Percentiles rank a stretch among this genome's conserved stretches.
Conservation (phyloP, 2,113 vertebrate species). For the Lipotes vexillifer region DNA sequence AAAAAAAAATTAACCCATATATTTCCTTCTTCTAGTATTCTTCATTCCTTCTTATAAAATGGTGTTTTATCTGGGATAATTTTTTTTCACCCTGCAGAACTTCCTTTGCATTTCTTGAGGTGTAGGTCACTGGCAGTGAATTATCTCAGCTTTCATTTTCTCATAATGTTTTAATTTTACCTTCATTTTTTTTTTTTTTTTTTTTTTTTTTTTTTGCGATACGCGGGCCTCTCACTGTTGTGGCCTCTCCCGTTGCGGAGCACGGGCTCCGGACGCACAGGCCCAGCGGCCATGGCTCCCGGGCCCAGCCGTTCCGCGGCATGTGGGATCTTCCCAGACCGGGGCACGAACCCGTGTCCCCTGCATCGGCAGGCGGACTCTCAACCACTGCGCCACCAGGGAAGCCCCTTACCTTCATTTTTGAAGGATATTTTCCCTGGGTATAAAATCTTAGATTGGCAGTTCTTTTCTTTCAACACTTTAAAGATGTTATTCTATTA, state of each 20-base stretch:
- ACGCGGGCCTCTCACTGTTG: no score
- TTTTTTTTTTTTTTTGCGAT: no score
- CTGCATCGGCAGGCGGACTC: no score
- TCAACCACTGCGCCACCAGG: no score
- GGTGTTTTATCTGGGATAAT: background rate
- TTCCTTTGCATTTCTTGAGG: background rate
- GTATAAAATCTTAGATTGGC: background rate
- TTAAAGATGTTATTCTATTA: background rate
- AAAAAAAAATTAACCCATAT: background rate
- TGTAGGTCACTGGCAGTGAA: background rate
- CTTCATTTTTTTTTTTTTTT: background rate
- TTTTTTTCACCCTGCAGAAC: background rate
- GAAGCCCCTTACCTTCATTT: background rate
- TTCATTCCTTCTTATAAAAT: background rate
- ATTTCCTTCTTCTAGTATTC: background rate
- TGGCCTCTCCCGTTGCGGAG: no score
- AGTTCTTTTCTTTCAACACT: background rate
- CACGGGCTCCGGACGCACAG: no score
- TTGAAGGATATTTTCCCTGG: background rate
- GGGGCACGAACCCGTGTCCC: no score
- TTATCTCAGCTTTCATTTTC: background rate
- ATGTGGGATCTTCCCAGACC: no score
- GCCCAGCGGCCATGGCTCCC: no score
- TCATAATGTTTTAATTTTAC: background rate
- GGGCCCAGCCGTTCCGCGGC: no score